Evolutionary conservation across 2,797 vertebrate genomes (phyloP), one percentile per base, ranked within the genome.

Genomic region (Sebastiscus albofasciatus): DNA sequence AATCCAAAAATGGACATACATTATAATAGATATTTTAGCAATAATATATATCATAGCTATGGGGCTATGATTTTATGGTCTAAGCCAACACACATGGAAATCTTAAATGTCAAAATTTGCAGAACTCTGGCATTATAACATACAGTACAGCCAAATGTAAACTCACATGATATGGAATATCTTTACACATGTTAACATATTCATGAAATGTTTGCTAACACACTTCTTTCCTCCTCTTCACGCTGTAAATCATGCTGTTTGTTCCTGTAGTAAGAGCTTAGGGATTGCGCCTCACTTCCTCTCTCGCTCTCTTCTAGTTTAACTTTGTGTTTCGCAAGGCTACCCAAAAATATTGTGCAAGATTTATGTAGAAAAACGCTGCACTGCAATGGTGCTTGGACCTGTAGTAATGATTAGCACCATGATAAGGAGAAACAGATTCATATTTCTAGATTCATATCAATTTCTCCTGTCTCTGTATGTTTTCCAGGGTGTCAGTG

Each of bases 401-500:
- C 12, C 4, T 64, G 14, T 58, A 58, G n/a, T 52, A 9, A 34
- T 33, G 26, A 54, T 54, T 16, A 11, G 20, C 1, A 52, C 73
- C n/a, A 55, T 69, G 49, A 62, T 78, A 18, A 58, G 46, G 11
- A 16, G 27, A 27, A 49, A 31, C 18, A 26, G 59, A 14, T 6
- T 61, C 26, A 27, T 27, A 27, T 27, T 27, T 27, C 26, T 39
- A 5, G 42, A 33, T 49, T 11, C 24, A 34, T 67, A 52, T 54
- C 33, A 49, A 27, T 46, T 42, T 49, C 5, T 67, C 10, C 1
- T 74, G 3, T 69, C 2, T 39, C 3, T 77, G 7, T 87, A 1
- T 42, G 18, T 83, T 82, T 91, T 91, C 16, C 76, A 99, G 98
- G 98, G 98, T 20, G 98, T 99, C 96, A 99, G 98, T 87, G 98